phyloP scores from a whole-genome alignment of 2,888 invertebrate species.

The Tillus elongatus region DNA sequence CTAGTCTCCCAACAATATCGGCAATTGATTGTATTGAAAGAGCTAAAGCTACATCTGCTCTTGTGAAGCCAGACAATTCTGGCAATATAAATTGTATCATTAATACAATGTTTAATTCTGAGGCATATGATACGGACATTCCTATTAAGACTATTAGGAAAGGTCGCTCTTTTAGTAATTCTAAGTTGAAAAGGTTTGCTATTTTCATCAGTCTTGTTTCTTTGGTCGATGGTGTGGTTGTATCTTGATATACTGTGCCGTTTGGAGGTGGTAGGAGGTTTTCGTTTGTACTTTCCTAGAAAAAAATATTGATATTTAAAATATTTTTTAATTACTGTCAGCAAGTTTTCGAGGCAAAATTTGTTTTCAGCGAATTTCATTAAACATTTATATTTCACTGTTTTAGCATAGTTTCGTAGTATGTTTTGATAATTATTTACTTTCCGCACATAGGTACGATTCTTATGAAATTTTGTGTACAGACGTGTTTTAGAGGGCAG shows the following conservation, averaged over 20 bases:
- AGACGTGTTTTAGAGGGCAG: no score
- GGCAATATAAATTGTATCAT: constrained; percentile 43
- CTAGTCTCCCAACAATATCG: constrained; percentile 39
- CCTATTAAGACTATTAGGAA: constrained; percentile 35
- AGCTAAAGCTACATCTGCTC: constrained; percentile 34
- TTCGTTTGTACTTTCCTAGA: no score
- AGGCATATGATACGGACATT: constrained; percentile 42
- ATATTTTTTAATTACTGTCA: no score
- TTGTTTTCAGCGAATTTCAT: no score
- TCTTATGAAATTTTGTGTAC: no score
- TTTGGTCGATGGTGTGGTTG: constrained; percentile 25
- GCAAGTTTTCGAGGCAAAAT: no score
- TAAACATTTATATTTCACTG: no score
- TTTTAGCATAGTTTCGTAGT: no score
- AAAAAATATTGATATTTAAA: no score
- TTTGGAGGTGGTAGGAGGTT: no score
- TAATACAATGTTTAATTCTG: constrained; percentile 43
- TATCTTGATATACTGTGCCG: constrained; percentile 28
- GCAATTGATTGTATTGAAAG: constrained; percentile 38
- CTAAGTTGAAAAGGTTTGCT: constrained; percentile 32
- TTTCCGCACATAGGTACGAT: no score
- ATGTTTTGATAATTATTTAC: no score
- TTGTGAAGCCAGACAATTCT: constrained; percentile 34
- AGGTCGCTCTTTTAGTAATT: constrained; percentile 31
- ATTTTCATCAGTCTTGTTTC: constrained; percentile 24